Base-by-base conservation (phyloP, 2,113 vertebrate species). In the Leptodactylus fuscus region DNA sequence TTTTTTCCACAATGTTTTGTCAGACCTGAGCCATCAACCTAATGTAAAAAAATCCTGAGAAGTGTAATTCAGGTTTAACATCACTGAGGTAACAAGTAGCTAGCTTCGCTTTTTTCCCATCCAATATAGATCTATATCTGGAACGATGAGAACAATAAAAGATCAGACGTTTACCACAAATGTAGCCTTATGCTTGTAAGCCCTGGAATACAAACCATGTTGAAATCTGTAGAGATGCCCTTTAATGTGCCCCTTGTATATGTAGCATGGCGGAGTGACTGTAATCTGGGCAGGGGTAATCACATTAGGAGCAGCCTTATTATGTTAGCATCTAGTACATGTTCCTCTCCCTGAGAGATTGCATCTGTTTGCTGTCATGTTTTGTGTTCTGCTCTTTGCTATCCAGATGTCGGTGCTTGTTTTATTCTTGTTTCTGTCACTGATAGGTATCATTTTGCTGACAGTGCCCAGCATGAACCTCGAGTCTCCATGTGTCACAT, bases 291-390 rank as follows among this genome's bases (percentile, higher is more conserved):
- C 38, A 60, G 2, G 38, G 53, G n/a, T 60, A 62, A 62, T 62
- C 11, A 3, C 7, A 80, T 80, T 62, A n/a, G 3, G 13, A 80
- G 51, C 3, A 38, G n/a, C 51, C 48, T 38, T 60, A 55, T 79
- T 53, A 79, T 79, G 32, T 58, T 79, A 55, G 76, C 32, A 36
- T 79, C 76, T 27, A 51, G 76, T 79, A 60, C 51, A 76, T 79
- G 34, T 60, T 60, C 53, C 7, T 41, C 53, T 80, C 34, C 24
- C 6, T 60, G 36, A 80, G 53, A 80, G 53, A 62, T 60, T 60
- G 36, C 36, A 80, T 80, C 77, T 80, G 77, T 80, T 55, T 80
- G 11, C 77, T 80, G 34, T 62, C 77, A 80, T 80, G 32, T 80
- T 80, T 62, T 60, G 20, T 80, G 34, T 62, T 60, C n/a, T 62